Conservation (phyloP, 2,113 vertebrate species). For the Anser cygnoides region DNA sequence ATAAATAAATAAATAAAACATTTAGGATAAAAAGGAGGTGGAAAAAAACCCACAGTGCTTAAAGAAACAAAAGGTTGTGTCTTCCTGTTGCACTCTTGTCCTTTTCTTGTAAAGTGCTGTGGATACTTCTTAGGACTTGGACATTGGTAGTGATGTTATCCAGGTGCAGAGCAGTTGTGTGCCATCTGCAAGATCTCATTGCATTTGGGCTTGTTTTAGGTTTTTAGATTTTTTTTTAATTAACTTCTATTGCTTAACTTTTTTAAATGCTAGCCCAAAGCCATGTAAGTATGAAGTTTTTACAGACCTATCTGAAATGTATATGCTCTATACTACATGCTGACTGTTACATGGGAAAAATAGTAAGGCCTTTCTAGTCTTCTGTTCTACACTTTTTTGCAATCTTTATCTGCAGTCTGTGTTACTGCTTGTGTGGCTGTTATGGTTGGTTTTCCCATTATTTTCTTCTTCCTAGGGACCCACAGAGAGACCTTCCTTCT, state of each 20-base stretch:
- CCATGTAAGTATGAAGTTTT: neutral
- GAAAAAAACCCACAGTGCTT: neutral
- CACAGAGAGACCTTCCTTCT: neutral
- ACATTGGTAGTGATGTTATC: neutral
- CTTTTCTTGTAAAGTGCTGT: neutral
- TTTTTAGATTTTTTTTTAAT: neutral
- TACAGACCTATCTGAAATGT: neutral
- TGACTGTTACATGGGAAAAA: neutral
- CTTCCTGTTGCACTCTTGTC: accelerated
- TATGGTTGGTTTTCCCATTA: neutral
- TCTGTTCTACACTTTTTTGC: neutral
- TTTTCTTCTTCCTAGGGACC: neutral
- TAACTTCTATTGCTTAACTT: neutral
- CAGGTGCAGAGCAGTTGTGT: neutral
- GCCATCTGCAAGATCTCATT: neutral
- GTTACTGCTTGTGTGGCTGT: neutral
- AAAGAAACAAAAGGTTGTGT: neutral
- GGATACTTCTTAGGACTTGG: neutral
- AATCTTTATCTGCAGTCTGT: neutral
- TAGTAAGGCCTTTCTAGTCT: neutral
- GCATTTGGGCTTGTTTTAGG: neutral
- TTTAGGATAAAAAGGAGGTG: neutral
- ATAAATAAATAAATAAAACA: neutral
- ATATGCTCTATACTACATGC: neutral
- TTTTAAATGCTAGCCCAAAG: neutral